Percentiles rank a stretch among this genome's conserved stretches.
Evolutionary conservation across 2,888 invertebrate genomes (phyloP).

Genomic region (Galerucella pusilla): DNA sequence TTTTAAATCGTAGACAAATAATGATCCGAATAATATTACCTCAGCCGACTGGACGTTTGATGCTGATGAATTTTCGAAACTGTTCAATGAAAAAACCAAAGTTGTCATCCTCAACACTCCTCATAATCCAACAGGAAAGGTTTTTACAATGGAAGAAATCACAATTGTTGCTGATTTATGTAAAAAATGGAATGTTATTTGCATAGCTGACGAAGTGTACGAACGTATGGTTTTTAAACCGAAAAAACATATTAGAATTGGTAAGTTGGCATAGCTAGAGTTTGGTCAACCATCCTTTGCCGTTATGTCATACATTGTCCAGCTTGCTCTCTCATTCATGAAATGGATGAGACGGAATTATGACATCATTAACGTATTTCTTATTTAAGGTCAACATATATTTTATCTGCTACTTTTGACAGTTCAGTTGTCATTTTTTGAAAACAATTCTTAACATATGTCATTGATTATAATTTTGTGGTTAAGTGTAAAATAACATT

Average conservation of each 20-base stretch:
- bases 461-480: too few relatives aligned
- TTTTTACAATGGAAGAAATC: slow-evolving; percentile 77
- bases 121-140: slow-evolving; percentile 97
- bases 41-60: slow-evolving; percentile 94
- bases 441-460: too few relatives aligned
- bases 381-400: too few relatives aligned
- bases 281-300: too few relatives aligned
- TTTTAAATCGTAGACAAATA: slow-evolving; percentile 28
- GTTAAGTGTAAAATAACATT: too few relatives aligned
- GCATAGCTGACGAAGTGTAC: slow-evolving; percentile 97
- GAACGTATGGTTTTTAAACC: slow-evolving; percentile 95
- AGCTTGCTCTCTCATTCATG: too few relatives aligned
- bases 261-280: slow-evolving; percentile 64
- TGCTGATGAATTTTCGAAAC: slow-evolving; percentile 77
- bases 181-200: slow-evolving; percentile 90
- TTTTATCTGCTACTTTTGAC: too few relatives aligned
- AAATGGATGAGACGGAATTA: too few relatives aligned
- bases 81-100: slow-evolving; percentile 92
- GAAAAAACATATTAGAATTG: slow-evolving; percentile 88
- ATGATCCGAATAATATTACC: slow-evolving; percentile 59
- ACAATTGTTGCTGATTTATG: slow-evolving; percentile 86
- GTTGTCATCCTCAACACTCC: slow-evolving; percentile 95
- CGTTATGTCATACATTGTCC: too few relatives aligned
- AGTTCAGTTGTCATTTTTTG: too few relatives aligned
- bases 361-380: too few relatives aligned